Conservation (phyloP, 1,140 invertebrate species). For the Dolichoris vasculosae region DNA sequence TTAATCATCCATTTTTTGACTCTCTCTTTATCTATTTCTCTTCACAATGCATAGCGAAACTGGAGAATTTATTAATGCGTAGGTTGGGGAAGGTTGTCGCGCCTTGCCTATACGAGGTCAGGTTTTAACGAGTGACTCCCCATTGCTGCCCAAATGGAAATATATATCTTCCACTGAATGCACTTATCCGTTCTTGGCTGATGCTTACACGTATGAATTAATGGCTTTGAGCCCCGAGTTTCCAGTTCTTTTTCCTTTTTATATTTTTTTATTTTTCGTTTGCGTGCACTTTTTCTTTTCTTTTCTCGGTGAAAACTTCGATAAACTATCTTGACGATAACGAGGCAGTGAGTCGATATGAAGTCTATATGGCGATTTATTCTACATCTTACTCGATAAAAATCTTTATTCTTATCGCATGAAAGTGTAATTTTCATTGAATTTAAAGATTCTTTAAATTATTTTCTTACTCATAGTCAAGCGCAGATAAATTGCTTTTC, state of each 20-base stretch:
- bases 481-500: no score
- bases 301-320: conserved; percentile 57
- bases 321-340: conserved; percentile 64
- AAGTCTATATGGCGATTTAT: no score
- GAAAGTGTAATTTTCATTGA: no score
- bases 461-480: no score
- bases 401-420: no score
- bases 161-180: conserved; percentile 71
- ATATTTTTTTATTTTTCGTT: conserved; percentile 5
- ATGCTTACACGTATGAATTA: conserved; percentile 72
- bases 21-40: conserved; percentile 8
- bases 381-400: no score
- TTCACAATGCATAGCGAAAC: conserved; percentile 32
- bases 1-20: neutral
- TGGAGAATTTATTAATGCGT: conserved; percentile 57
- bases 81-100: neutral
- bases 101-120: conserved; percentile 59
- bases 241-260: conserved; percentile 35
- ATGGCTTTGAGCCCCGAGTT: conserved; percentile 65
- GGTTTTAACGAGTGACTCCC: conserved; percentile 70
- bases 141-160: conserved; percentile 70
- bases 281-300: conserved; percentile 44
- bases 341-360: conserved; percentile 54
- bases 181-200: conserved; percentile 72
- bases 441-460: no score